These are phyloP conservation scores for Laupala kohalensis DNA, from an alignment of 1,140 invertebrate species.

Conservation along the genomic window DNA sequence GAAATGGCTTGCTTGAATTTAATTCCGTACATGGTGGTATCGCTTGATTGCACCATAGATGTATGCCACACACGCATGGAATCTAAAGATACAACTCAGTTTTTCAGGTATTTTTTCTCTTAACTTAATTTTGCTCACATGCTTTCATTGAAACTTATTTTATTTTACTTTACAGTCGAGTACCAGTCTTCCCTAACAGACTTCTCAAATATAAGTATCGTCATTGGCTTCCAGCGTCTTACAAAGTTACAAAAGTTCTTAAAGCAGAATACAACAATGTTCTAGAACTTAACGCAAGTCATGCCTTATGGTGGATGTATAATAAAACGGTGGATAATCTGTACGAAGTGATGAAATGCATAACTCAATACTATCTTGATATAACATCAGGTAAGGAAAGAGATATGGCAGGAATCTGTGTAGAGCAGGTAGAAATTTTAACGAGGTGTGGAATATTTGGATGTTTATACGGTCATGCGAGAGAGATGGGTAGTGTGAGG, in stretches of 20 bases:
- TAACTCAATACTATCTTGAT: constrained; percentile 23
- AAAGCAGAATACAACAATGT: constrained; percentile 36
- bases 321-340: constrained; percentile 22
- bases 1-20: constrained; percentile 32
- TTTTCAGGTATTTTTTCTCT: too few relatives aligned
- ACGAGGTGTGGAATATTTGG: too few relatives aligned
- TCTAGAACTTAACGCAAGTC: constrained; percentile 25
- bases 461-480: too few relatives aligned
- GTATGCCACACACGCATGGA: background rate
- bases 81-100: background rate
- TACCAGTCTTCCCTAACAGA: constrained; percentile 27
- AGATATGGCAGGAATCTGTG: too few relatives aligned
- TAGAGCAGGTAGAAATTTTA: too few relatives aligned
- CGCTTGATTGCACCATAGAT: constrained; percentile 28
- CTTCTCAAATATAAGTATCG: constrained; percentile 30
- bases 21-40: constrained; percentile 36
- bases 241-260: constrained; percentile 31
- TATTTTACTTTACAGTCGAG: constrained; percentile 14
- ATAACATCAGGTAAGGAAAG: background rate
- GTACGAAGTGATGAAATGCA: constrained; percentile 20
- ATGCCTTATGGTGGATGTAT: constrained; percentile 36
- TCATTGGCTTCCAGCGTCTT: constrained; percentile 26
- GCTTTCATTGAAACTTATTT: too few relatives aligned
- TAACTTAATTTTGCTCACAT: too few relatives aligned
- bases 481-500: too few relatives aligned